phyloP scores from a whole-genome alignment of 2,797 vertebrate genomes.

The Eleutherodactylus coqui region DNA sequence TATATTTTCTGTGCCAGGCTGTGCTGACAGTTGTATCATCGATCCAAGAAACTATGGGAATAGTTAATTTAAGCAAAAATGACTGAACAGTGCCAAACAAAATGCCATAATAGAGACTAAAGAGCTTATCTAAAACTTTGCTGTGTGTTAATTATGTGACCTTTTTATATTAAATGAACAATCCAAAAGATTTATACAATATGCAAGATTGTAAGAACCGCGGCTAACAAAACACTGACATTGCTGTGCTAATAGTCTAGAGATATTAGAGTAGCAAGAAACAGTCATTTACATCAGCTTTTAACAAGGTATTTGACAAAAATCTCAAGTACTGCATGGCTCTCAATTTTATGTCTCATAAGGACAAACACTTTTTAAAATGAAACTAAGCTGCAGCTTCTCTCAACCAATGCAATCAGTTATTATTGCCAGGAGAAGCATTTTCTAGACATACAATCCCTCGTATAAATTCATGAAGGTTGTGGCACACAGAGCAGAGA shows the following conservation, averaged over 20 bases:
- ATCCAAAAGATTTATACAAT: background rate
- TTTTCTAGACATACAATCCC: no score
- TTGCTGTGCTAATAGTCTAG: background rate
- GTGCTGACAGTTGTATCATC: background rate
- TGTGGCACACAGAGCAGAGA: no score
- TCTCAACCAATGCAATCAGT: no score
- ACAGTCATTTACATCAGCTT: no score
- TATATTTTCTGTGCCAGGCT: conserved; percentile 1
- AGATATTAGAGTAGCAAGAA: no score
- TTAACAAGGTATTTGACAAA: no score
- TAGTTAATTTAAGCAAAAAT: background rate
- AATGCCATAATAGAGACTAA: background rate
- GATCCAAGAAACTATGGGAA: background rate
- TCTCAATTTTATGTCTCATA: no score
- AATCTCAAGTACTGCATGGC: no score
- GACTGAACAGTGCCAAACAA: background rate
- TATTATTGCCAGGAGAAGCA: no score
- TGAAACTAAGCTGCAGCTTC: no score
- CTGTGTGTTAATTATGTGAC: background rate
- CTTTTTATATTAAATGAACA: background rate
- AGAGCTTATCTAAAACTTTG: background rate
- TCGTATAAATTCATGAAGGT: no score
- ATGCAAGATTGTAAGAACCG: background rate
- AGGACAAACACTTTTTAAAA: no score
- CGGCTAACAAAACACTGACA: background rate